Conservation (phyloP, 1,140 invertebrate species). For the Rhagoletis zephyria region DNA sequence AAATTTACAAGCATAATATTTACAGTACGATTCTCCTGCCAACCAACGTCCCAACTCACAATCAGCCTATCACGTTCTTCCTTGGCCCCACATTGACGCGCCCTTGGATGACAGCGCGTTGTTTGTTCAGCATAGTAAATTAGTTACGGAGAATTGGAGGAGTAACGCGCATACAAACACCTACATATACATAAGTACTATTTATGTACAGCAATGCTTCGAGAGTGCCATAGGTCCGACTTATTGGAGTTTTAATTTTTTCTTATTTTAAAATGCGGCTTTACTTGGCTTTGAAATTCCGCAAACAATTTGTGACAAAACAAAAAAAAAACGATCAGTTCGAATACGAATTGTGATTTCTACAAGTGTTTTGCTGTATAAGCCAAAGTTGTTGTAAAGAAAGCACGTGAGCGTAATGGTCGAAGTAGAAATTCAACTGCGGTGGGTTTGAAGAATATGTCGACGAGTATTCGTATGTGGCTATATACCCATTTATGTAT, state of each 20-base stretch:
- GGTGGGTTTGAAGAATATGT: not conserved
- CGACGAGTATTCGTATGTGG: not conserved
- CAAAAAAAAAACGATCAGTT: conserved; percentile 13
- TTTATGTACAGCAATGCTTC: not conserved
- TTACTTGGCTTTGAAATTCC: conserved; percentile 21
- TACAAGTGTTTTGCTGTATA: not conserved
- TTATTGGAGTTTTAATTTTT: not conserved
- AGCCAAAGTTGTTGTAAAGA: conserved; percentile 13
- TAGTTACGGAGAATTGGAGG: conserved; percentile 18
- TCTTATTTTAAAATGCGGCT: not conserved
- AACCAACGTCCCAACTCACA: no score
- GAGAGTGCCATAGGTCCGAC: not conserved
- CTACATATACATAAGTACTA: not conserved
- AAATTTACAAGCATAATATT: not conserved
- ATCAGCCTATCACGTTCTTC: not conserved
- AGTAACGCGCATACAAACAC: not conserved
- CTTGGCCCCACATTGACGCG: conserved; percentile 49
- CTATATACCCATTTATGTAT: no score
- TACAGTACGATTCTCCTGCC: no score
- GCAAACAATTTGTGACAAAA: conserved; percentile 35
- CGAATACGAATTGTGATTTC: not conserved
- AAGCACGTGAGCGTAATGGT: conserved; percentile 12
- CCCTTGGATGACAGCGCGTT: conserved; percentile 19
- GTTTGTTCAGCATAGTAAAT: conserved; percentile 36
- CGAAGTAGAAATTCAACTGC: not conserved